Percentiles rank a stretch among this genome's conserved stretches.
Conservation (phyloP, 2,797 vertebrate genomes). For the Alosa sapidissima region DNA sequence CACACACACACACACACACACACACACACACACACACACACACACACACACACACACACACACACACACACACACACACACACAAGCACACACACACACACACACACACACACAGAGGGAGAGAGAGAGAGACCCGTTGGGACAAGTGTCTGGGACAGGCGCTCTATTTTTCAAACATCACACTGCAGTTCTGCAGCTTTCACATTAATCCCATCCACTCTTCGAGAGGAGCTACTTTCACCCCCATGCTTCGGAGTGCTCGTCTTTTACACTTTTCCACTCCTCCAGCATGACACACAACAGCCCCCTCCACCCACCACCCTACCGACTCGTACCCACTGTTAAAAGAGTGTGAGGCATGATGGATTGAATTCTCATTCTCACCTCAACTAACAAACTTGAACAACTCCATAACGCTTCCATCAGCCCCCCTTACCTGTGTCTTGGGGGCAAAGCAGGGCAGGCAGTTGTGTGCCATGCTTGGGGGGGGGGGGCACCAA, state of each 20-base stretch:
- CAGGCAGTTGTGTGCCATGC: too few relatives aligned
- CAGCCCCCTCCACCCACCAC: too few relatives aligned
- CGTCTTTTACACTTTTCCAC: neutral
- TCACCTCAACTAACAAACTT: too few relatives aligned
- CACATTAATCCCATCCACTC: neutral
- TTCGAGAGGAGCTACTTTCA: neutral
- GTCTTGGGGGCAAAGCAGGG: too few relatives aligned
- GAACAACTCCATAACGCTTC: too few relatives aligned
- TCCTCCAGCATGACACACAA: neutral
- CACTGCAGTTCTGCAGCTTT: neutral
- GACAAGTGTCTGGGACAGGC: neutral
- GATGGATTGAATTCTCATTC: too few relatives aligned
- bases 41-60: neutral
- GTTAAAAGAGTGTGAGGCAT: too few relatives aligned
- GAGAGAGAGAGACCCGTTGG: neutral
- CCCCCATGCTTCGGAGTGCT: too few relatives aligned
- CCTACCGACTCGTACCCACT: too few relatives aligned
- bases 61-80: neutral
- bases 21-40: neutral
- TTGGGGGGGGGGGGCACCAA: neutral
- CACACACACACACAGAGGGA: neutral
- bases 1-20: neutral
- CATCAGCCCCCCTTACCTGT: too few relatives aligned
- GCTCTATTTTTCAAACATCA: slow-evolving; percentile 5
- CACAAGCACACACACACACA: neutral